These are phyloP conservation scores for Stenchaetothrips biformis DNA, from an alignment of 2,888 invertebrate genomes.

Conservation along the genomic window DNA sequence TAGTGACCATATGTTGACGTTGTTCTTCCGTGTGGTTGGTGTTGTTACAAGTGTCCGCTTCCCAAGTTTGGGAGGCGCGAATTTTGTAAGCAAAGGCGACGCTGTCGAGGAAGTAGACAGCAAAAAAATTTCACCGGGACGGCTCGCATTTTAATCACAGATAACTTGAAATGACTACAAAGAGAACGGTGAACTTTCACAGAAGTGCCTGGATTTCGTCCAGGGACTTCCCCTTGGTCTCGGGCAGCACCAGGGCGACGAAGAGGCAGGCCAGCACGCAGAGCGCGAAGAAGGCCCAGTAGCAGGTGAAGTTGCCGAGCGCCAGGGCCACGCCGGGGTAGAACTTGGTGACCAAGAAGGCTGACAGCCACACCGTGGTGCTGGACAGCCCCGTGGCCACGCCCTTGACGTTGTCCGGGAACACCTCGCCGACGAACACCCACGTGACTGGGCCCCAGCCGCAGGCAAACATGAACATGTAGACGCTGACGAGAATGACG, in stretches of 20 bases:
- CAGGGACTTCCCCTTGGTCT: conserved; percentile 62
- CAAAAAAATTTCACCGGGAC: too few relatives aligned
- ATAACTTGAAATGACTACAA: too few relatives aligned
- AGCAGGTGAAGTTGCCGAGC: not conserved
- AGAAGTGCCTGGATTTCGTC: not conserved
- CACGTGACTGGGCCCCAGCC: conserved; percentile 83
- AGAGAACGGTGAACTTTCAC: not conserved
- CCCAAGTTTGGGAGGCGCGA: too few relatives aligned
- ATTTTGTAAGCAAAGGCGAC: too few relatives aligned
- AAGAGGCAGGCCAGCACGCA: conserved; percentile 47
- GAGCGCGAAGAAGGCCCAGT: not conserved
- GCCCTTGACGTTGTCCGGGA: conserved; percentile 70
- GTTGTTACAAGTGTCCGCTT: too few relatives aligned
- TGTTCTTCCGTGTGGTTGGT: too few relatives aligned
- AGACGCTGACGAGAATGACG: conserved; percentile 64
- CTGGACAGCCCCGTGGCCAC: conserved; percentile 41
- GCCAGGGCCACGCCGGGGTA: not conserved
- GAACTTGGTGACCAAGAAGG: not conserved
- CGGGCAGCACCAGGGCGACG: conserved; percentile 68
- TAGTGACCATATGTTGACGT: too few relatives aligned
- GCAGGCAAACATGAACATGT: conserved; percentile 71
- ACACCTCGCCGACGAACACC: conserved; percentile 76
- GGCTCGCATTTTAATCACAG: too few relatives aligned
- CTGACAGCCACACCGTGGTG: not conserved
- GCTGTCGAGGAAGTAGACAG: too few relatives aligned